Base-by-base conservation (phyloP, 2,797 vertebrate genomes). In the Heterohyrax brucei region DNA sequence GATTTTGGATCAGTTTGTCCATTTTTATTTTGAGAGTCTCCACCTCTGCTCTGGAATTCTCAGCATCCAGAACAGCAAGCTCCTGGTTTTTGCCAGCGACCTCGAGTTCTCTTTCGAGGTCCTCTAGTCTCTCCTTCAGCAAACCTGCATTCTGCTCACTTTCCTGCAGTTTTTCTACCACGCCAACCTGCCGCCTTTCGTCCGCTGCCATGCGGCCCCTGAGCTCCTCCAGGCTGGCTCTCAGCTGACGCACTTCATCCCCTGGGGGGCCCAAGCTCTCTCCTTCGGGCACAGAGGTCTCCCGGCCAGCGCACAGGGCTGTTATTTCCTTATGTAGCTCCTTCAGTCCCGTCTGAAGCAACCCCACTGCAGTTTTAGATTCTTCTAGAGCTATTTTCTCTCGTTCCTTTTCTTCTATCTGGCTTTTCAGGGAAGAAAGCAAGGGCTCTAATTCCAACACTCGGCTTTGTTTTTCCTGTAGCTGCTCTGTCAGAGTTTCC, bases 191-290 rank as follows among this genome's bases (percentile, higher is more conserved):
- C 98, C 99, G 98, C 95, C 98, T 99, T 97, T 99, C 99, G 24
- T 99, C 99, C 0, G 99, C 98, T 97, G 99, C 99, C 22, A 99
- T 99, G 97, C 98, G 98, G 50, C 98, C 97, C 97, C 99, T 99
- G 9, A 99, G 98, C 97, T 99, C 99, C 97, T 99, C 99, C 10
- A 64, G 99, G 68, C 98, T 99, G 0, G 75, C 96, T 84, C 98
- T 98, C 99, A 99, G 98, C 97, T 99, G 98, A 81, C 95, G 93
- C 83, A 99, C 98, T 94, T 99, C 99, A 22, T 99, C 98, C 80
- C 98, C 98, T 21, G 99, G 99, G 50, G 99, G 98, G 48, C 98
- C 99, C 33, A 99, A 98, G 70, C 98, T 98, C 62, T 97, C 50
- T 73, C 98, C 98, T 91, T 97, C 98, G 68, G 94, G 96, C 85